Conservation (phyloP, 2,888 invertebrate species). For the Stenotaenia linearis region DNA sequence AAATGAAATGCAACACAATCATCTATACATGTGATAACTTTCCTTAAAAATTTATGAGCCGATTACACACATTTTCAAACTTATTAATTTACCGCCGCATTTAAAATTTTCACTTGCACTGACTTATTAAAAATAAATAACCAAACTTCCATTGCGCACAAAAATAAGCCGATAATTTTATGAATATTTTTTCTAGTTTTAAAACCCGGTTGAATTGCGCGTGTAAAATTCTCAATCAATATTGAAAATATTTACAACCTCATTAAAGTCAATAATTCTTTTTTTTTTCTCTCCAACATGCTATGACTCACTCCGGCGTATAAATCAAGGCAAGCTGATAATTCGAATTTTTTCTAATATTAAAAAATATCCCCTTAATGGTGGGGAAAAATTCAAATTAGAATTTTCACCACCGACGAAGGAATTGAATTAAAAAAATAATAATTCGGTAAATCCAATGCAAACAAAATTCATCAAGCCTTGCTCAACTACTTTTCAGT, state of each 20-base stretch:
- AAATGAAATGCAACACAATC: slow-evolving; percentile 11
- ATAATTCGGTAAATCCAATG: not conserved
- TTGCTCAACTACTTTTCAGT: slow-evolving; percentile 1
- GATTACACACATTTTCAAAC: slow-evolving; percentile 15
- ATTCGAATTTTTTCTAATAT: not conserved
- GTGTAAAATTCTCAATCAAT: not conserved
- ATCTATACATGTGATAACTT: slow-evolving; percentile 4
- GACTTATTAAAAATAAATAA: not conserved
- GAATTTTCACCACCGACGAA: not conserved
- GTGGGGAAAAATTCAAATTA: not conserved
- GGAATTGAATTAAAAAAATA: not conserved
- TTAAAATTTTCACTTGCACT: not conserved
- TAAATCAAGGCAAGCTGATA: slow-evolving; percentile 10
- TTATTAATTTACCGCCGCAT: not conserved
- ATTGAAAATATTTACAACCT: slow-evolving; percentile 11
- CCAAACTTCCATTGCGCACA: not conserved
- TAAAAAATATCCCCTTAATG: not conserved
- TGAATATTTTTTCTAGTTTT: not conserved
- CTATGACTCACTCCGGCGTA: not conserved
- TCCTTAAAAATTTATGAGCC: slow-evolving; percentile 6
- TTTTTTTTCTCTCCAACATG: not conserved
- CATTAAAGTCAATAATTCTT: slow-evolving; percentile 4
- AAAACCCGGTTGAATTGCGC: not conserved
- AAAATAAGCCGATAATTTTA: not conserved
- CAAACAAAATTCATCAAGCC: not conserved